Base-by-base conservation (phyloP, 1,140 invertebrate species). In the Brachystomella parvula region DNA sequence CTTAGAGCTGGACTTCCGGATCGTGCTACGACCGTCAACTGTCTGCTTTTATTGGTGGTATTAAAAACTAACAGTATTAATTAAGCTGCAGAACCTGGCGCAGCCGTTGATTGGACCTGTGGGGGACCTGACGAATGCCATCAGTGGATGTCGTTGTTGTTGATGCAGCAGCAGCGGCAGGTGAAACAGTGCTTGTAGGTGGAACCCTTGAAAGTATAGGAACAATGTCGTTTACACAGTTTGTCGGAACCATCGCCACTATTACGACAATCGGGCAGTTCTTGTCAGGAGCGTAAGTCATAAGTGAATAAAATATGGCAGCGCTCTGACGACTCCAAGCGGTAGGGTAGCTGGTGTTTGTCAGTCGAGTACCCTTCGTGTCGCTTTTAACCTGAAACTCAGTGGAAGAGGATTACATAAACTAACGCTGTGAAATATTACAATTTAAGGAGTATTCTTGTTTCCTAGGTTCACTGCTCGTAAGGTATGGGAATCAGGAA, bases 241-340 rank as follows among this genome's bases (percentile, higher is more conserved):
- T 81, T 59, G 75, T 85, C 53, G 82, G 83, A 35, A 79, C 80
- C 0, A 82, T 83, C 47, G 86, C 86, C 19, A 86, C 85, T 24
- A 77, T 86, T 39, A 85, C 82, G 65, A 87, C 86, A 15, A 81
- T 87, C 62, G 77, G 85, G 61, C 86, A 87, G 72, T 87, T 87
- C 78, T 76, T 87, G 70, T 82, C 85, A 59, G 87, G 87, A 74
- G 78, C 78, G 85, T 86, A 81, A 82, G 83, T 82, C 68, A 62
- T 30, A 49, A 63, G 53, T 49, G 31, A 32, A 53, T 32, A 24
- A 29, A 64, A 60, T 32, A 9, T 60, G 58, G 9, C n/a, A 44
- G n/a, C 39, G 9, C n/a, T 12, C 39, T n/a, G 39, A 44, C 49
- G 12, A 53, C 49, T 24, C 49, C 21, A n/a, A n/a, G n/a, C n/a